A percentile compares a stretch with the other conserved stretches of the same genome.
Conservation (phyloP, 2,797 vertebrate genomes). For the Eutrigla gurnardus region DNA sequence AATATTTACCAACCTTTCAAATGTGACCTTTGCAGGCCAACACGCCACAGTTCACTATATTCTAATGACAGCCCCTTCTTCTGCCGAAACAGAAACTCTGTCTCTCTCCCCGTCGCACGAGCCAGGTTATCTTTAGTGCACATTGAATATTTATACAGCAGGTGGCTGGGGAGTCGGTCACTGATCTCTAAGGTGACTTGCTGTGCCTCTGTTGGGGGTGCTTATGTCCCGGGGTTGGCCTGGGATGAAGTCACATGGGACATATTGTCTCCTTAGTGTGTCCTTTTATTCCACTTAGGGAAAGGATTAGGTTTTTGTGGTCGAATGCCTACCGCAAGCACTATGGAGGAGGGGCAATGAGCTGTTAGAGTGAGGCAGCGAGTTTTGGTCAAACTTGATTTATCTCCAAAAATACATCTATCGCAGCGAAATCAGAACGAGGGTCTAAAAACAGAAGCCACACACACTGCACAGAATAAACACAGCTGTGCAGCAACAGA, state of each 20-base stretch:
- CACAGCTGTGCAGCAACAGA: constrained; percentile 14
- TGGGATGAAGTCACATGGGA: constrained; percentile 71
- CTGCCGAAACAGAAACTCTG: constrained; percentile 38
- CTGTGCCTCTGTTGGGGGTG: constrained; percentile 60
- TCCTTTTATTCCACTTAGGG: constrained; percentile 68
- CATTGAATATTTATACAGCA: constrained; percentile 83
- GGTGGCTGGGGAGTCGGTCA: constrained; percentile 75
- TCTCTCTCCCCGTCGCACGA: constrained; percentile 51
- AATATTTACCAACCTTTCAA: constrained; percentile 75
- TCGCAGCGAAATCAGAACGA: constrained; percentile 32
- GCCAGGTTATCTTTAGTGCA: constrained; percentile 82
- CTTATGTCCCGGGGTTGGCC: constrained; percentile 56
- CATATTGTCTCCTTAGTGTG: constrained; percentile 74
- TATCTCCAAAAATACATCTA: constrained; percentile 35
- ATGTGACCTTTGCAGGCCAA: constrained; percentile 65
- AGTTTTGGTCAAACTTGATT: constrained; percentile 38
- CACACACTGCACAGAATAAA: constrained; percentile 23
- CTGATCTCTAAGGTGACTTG: constrained; percentile 84
- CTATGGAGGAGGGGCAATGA: constrained; percentile 35
- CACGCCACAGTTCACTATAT: constrained; percentile 45
- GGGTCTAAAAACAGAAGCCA: constrained; percentile 49
- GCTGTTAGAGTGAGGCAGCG: constrained; percentile 9
- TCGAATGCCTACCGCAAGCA: constrained; percentile 31
- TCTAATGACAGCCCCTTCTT: constrained; percentile 59
- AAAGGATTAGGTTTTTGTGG: constrained; percentile 67